Percentiles rank a stretch among this genome's conserved stretches.
Conservation (phyloP, 2,113 vertebrate species). For the Planiliza haematocheilus region DNA sequence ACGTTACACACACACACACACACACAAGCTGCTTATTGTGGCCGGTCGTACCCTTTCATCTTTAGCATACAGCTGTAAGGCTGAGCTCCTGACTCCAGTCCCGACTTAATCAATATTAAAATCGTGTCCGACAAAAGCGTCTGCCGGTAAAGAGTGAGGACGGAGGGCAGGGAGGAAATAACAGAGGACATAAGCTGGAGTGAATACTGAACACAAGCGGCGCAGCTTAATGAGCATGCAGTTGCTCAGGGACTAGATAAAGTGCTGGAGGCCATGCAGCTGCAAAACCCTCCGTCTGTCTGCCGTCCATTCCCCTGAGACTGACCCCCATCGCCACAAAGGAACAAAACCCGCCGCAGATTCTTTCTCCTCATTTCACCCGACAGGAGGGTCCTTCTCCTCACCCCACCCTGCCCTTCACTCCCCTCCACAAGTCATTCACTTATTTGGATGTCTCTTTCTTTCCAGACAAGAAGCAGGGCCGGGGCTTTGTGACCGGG, state of each 20-base stretch:
- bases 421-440: constrained; percentile 56
- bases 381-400: constrained; percentile 49
- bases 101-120: constrained; percentile 53
- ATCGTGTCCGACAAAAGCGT: constrained; percentile 33
- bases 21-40: constrained; percentile 46
- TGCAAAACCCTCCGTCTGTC: constrained; percentile 62
- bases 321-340: constrained; percentile 66
- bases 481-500: constrained; percentile 62
- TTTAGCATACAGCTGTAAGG: constrained; percentile 74
- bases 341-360: constrained; percentile 62
- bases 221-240: constrained; percentile 59
- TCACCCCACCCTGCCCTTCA: neutral
- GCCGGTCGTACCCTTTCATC: constrained; percentile 26
- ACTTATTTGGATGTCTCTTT: constrained; percentile 48
- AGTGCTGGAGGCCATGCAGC: constrained; percentile 69
- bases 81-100: constrained; percentile 19
- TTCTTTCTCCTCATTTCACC: constrained; percentile 72
- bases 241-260: constrained; percentile 59
- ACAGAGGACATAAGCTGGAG: constrained; percentile 35
- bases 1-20: constrained; percentile 10
- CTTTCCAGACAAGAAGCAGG: constrained; percentile 49
- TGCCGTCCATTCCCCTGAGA: constrained; percentile 66
- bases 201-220: constrained; percentile 16
- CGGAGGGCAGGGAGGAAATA: constrained; percentile 2
- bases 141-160: constrained; percentile 36